A percentile compares a stretch with the other conserved stretches of the same genome.
These are phyloP conservation scores for Arvicola amphibius DNA, from an alignment of 2,797 vertebrate species.

Conservation along the genomic window DNA sequence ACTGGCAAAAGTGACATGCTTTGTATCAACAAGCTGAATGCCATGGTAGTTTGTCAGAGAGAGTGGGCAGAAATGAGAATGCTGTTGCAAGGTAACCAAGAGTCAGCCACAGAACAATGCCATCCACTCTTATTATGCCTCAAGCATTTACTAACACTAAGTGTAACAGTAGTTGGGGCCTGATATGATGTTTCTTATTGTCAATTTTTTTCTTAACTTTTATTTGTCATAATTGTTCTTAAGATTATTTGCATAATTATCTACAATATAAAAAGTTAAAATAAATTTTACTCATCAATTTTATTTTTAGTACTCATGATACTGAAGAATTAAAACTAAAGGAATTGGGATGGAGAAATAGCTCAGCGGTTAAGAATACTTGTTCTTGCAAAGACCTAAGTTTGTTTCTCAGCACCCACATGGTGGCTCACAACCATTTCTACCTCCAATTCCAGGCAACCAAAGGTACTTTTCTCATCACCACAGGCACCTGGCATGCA, in stretches of 20 bases:
- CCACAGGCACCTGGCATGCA: accelerated
- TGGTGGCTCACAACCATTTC: background rate
- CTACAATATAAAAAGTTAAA: background rate
- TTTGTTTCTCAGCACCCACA: background rate
- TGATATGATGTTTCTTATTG: background rate
- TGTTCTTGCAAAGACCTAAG: too few relatives aligned
- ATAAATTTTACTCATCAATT: background rate
- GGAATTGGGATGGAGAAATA: background rate
- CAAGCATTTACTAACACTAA: too few relatives aligned
- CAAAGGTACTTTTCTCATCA: background rate
- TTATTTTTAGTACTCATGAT: background rate
- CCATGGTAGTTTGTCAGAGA: background rate
- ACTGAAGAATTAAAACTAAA: background rate
- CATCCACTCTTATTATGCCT: too few relatives aligned
- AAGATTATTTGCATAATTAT: background rate
- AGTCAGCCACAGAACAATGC: background rate
- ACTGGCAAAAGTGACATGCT: background rate
- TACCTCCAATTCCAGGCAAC: background rate
- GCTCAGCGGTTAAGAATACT: too few relatives aligned
- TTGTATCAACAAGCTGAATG: background rate
- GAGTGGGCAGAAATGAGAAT: accelerated
- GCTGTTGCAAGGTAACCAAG: accelerated
- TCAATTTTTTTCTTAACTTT: background rate
- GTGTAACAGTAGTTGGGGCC: background rate
- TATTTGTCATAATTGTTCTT: background rate